Percentiles rank a stretch among this genome's conserved stretches.
These are phyloP conservation scores for Paraplagusia blochii DNA, from an alignment of 2,113 vertebrate species.

Conservation along the genomic window DNA sequence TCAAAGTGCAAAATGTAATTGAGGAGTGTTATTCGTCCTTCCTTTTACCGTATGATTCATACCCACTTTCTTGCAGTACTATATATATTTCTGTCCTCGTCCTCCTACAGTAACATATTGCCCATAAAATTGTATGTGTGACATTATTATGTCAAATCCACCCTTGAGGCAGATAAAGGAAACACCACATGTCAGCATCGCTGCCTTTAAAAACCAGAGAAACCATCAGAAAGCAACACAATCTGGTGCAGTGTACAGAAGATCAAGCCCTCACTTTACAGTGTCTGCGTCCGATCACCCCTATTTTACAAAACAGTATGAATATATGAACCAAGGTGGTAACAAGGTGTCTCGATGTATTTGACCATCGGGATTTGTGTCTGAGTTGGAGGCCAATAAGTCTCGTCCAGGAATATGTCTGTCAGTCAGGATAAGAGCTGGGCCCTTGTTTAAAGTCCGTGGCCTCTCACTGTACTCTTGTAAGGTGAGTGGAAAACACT, in stretches of 20 bases:
- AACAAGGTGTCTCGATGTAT: not conserved
- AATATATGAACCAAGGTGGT: too few relatives aligned
- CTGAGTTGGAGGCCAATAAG: slow-evolving; percentile 24
- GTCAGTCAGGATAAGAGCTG: slow-evolving; percentile 38
- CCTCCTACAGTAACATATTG: slow-evolving; percentile 11
- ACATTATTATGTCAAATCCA: slow-evolving; percentile 36
- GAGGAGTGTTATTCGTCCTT: too few relatives aligned
- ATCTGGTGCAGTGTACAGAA: too few relatives aligned
- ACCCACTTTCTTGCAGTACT: too few relatives aligned
- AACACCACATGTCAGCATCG: not conserved
- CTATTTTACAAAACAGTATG: too few relatives aligned
- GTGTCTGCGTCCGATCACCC: too few relatives aligned
- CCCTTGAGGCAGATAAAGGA: not conserved
- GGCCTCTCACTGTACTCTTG: slow-evolving; percentile 37
- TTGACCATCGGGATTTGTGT: slow-evolving; percentile 10
- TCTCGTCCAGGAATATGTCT: slow-evolving; percentile 26
- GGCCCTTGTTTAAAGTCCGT: slow-evolving; percentile 46
- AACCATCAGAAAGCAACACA: too few relatives aligned
- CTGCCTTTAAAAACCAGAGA: too few relatives aligned
- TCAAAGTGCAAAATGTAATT: too few relatives aligned
- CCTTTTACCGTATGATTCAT: too few relatives aligned
- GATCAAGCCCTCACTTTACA: too few relatives aligned
- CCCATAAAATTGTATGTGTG: slow-evolving; percentile 10
- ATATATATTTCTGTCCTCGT: too few relatives aligned
- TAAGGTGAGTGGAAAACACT: slow-evolving; percentile 36